Evolutionary conservation across 2,888 invertebrate genomes (phyloP), one percentile per base, ranked within the genome.

Genomic region (Tinea trinotella): DNA sequence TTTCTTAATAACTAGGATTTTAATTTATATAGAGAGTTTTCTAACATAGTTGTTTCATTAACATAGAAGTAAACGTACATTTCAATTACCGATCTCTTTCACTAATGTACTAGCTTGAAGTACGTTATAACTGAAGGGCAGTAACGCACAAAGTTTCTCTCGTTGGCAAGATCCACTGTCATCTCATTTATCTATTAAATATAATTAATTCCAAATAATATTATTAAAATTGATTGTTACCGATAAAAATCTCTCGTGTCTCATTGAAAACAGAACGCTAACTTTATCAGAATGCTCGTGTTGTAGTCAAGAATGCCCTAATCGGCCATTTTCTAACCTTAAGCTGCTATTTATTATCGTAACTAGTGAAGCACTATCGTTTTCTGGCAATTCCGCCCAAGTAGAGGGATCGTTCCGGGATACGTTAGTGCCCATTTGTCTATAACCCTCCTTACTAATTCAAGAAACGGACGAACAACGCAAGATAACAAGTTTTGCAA

Each of bases 351-450:
- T 77, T 77, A 74, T 76, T 80, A 80, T 81, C 68, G 75, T 74
- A 79, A 77, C 77, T 80, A 78, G 79, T 70, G 68, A 66, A 68
- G 68, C 72, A 77, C 79, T 81, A 81, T 79, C 75, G 76, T 68
- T 75, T 79, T 75, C 70, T 64, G 68, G 62, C 65, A 64, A 66
- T 79, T 75, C 70, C 65, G 68, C 61, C 64, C 64, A 66, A 71
- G 68, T 66, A 63, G 60, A 70, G 68, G 30, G 30, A 30, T 30
- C 30, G 30, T 30, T 30, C n/a, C 64, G 66, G 66, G 67, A 72
- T 70, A 74, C 71, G 71, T 75, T 73, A 72, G 70, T 65, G 63
- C 59, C 71, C 71, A 70, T 76, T 76, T 75, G 70, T 79, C 68
- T 72, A 67, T 66, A 76, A 76, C 77, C 76, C 17, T 40, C 76